Evolutionary conservation across 64 coral and sea anemone species (phyloP), one percentile per base, ranked within the genome.

Genomic region (Dendronephthya gigantea): DNA sequence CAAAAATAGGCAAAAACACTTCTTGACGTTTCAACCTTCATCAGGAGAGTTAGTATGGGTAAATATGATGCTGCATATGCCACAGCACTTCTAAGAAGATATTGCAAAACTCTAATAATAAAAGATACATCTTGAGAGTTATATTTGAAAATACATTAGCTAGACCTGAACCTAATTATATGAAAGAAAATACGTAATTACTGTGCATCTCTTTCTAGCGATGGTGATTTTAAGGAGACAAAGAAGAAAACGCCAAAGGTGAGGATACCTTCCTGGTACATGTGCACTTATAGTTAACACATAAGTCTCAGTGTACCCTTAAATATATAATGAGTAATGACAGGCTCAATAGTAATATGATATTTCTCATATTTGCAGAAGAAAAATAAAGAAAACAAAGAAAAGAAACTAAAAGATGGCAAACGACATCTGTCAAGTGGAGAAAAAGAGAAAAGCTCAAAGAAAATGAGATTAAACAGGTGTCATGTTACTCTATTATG

Each of bases 371-470:
- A 29, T 33, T 79, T 79, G 13, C 28, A 79, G 72, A 79, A 79
- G 72, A 79, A 79, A 79, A 79, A 36, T 79, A 79, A 79, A 35
- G 72, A 79, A 37, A 34, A 79, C 72, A 79, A 79, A 36, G 72
- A 79, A 69, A 81, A 90, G 90, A 90, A 90, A 68, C 35, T 88
- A 48, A 90, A 90, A 88, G 86, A 90, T 55, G 70, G 85, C 43
- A 98, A 98, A 83, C 66, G 89, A 30, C 90, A 93, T 82, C 50
- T 93, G 0, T 90, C 91, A 82, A 92, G 90, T 59, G 70, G 79
- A 88, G 90, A 93, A 47, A 98, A 93, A 36, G 95, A 98, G 31
- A 98, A 98, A 55, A 98, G 93, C 23, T 87, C 90, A 69, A 89
- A 90, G 58, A 93, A 87, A 49, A 93, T 82, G 66, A 90, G 83